These are phyloP conservation scores for Epizoanthus rinbou DNA, from an alignment of 92 coral and sea anemone genomes.

Conservation along the genomic window DNA sequence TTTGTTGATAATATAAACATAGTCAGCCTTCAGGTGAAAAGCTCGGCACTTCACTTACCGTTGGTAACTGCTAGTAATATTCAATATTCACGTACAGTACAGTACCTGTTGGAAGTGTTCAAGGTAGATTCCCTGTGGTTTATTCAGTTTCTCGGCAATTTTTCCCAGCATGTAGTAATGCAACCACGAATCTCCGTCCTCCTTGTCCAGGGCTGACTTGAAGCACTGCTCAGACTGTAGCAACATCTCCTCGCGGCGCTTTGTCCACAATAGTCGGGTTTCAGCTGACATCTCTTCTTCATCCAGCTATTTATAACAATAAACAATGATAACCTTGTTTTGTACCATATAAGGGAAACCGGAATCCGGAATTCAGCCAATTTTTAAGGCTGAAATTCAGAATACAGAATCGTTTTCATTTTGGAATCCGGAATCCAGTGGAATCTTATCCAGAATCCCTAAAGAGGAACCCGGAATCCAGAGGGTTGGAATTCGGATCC, in stretches of 20 bases:
- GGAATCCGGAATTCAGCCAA: not conserved
- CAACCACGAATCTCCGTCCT: constrained; percentile 97
- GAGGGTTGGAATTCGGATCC: no score
- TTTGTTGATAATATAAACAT: no score
- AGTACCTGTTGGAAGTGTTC: constrained; percentile 85
- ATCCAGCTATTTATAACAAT: constrained; percentile 55
- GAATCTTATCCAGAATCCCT: no score
- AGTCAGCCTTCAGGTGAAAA: no score
- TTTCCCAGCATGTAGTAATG: constrained; percentile 98
- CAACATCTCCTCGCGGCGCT: constrained; percentile 92
- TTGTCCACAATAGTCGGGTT: constrained; percentile 65
- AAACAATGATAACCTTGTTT: not conserved
- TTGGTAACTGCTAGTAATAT: no score
- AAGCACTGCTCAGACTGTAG: constrained; percentile 89
- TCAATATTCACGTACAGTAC: no score
- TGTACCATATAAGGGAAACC: not conserved
- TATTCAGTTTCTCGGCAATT: constrained; percentile 88
- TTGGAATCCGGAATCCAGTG: no score
- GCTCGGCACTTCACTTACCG: no score
- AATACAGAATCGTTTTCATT: no score
- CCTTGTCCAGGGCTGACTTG: constrained; percentile 88
- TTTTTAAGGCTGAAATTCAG: not conserved
- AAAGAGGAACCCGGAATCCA: no score
- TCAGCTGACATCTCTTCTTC: constrained; percentile 84
- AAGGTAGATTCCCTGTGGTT: constrained; percentile 76